Conservation (phyloP, 2,113 vertebrate species). For the Tonatia bakeri region DNA sequence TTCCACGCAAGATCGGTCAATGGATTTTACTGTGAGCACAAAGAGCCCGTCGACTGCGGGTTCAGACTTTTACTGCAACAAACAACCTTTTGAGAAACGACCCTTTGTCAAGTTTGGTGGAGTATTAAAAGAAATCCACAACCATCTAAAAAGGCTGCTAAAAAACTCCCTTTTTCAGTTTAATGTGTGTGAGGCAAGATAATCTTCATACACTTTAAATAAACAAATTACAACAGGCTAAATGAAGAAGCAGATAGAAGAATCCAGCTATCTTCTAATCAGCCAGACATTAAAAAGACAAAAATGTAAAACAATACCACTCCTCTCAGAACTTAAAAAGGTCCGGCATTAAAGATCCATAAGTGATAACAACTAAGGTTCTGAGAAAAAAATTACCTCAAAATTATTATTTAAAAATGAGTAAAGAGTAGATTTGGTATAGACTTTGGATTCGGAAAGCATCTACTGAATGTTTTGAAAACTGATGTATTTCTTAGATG, state of each 20-base stretch:
- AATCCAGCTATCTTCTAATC: background rate
- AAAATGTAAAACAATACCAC: background rate
- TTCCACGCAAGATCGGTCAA: background rate
- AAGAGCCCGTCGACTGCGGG: background rate
- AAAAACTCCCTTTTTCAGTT: background rate
- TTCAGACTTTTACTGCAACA: background rate
- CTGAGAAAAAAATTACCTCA: background rate
- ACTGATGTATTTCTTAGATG: background rate
- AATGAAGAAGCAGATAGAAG: background rate
- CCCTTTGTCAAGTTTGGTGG: background rate
- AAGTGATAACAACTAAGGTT: background rate
- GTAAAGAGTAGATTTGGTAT: background rate
- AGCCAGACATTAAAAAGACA: background rate
- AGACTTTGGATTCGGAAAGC: background rate
- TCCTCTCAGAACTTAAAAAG: background rate
- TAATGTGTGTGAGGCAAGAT: background rate
- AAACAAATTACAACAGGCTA: background rate
- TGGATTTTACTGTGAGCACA: background rate
- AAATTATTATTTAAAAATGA: conserved; percentile 19
- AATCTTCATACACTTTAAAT: conserved; percentile 1
- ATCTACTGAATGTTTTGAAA: conserved; percentile 42
- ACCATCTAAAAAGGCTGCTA: background rate
- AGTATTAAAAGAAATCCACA: background rate
- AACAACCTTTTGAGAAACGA: background rate
- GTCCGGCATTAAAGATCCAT: background rate